A percentile compares a stretch with the other conserved stretches of the same genome.
Conservation (phyloP, 2,888 invertebrate species). For the Thecocarcelia acutangulata region DNA sequence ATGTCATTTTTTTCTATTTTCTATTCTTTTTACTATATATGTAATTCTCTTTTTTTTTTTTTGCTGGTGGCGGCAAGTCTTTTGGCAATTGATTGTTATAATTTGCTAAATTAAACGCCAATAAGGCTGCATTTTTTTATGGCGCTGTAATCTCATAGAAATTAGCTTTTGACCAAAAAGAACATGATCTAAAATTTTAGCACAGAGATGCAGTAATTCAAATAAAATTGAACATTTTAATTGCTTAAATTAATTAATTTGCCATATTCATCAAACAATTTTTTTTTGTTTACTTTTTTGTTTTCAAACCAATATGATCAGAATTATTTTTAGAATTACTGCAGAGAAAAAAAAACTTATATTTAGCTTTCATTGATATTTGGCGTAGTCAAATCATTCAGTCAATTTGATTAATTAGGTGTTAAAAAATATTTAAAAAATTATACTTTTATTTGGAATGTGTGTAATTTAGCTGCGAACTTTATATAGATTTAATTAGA, state of each 20-base stretch:
- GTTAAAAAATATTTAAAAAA: neutral
- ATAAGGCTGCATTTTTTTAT: conserved; percentile 53
- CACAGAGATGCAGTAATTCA: neutral
- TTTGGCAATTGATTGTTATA: conserved; percentile 53
- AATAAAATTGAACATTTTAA: no score
- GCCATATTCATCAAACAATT: no score
- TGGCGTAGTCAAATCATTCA: conserved; percentile 3
- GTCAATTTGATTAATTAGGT: neutral
- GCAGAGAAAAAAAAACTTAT: conserved; percentile 12
- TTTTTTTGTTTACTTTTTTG: no score
- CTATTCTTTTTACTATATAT: neutral
- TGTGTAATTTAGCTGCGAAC: no score
- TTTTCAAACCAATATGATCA: no score
- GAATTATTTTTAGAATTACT: conserved; percentile 34
- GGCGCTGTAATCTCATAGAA: conserved; percentile 38
- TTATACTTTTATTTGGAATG: no score
- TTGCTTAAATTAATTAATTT: no score
- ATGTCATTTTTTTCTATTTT: conserved; percentile 44
- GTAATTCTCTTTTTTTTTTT: no score
- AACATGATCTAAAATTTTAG: neutral
- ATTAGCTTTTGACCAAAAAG: neutral
- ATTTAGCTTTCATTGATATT: conserved; percentile 49
- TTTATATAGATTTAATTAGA: no score
- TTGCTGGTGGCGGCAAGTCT: conserved; percentile 31
- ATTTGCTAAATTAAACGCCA: conserved; percentile 47